A percentile compares a stretch with the other conserved stretches of the same genome.
These are phyloP conservation scores for Pararge aegeria DNA, from an alignment of 1,140 invertebrate species.

Conservation along the genomic window DNA sequence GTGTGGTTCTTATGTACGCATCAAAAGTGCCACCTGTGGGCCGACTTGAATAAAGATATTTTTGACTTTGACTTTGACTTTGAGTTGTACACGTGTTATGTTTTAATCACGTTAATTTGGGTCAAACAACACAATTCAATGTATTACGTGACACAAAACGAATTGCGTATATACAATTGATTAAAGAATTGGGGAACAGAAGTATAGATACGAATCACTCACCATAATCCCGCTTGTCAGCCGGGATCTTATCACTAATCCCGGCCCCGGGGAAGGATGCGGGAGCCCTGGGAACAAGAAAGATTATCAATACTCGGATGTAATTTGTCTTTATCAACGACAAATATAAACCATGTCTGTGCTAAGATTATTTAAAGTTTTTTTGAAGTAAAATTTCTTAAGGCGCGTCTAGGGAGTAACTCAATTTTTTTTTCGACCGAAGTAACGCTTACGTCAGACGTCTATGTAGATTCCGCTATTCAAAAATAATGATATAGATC, in stretches of 20 bases:
- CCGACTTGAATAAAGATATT: too few species aligned
- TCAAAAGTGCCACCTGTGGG: too few species aligned
- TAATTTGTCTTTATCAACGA: conserved; percentile 21
- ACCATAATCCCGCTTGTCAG: conserved; percentile 28
- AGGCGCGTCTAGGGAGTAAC: too few species aligned
- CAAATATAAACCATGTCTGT: conserved; percentile 4
- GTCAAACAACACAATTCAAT: neutral
- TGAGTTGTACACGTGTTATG: too few species aligned
- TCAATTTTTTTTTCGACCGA: too few species aligned
- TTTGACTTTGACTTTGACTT: too few species aligned
- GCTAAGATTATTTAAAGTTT: neutral
- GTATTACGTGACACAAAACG: neutral
- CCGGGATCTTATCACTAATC: conserved; percentile 22
- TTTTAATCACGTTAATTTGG: too few species aligned
- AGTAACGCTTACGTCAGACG: too few species aligned
- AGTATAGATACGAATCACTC: conserved; percentile 27
- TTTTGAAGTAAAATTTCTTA: too few species aligned
- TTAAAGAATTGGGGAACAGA: conserved; percentile 11
- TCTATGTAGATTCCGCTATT: too few species aligned
- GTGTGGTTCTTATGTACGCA: too few species aligned
- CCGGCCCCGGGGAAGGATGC: conserved; percentile 19
- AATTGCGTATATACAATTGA: conserved; percentile 14
- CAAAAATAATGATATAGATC: too few species aligned
- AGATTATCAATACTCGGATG: conserved; percentile 23
- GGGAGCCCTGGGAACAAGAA: conserved; percentile 29